Conservation (phyloP, 2,888 invertebrate species). For the Cartodere bifasciata region DNA sequence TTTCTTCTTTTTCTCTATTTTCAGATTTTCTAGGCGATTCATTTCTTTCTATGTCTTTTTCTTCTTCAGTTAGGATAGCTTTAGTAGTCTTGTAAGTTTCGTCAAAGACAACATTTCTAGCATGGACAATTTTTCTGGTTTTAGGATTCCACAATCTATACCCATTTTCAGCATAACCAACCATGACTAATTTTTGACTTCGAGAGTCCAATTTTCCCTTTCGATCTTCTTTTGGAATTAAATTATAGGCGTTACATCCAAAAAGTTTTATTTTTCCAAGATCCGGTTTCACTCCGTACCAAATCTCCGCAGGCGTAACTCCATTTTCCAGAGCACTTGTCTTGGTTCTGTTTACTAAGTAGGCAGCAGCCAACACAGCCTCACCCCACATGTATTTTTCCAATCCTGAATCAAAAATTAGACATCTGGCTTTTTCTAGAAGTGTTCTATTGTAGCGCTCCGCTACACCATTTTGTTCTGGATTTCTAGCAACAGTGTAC, state of each 20-base stretch:
- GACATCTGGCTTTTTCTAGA: conserved; percentile 19
- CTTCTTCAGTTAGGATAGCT: background rate
- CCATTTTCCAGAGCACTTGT: conserved; percentile 8
- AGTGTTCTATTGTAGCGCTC: conserved; percentile 21
- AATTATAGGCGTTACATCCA: conserved; percentile 16
- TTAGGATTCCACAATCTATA: conserved; percentile 19
- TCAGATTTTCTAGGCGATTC: background rate
- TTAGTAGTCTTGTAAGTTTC: conserved; percentile 9
- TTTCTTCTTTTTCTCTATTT: conserved; percentile 1
- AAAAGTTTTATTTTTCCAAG: conserved; percentile 17
- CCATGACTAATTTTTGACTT: conserved; percentile 14
- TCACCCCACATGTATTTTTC: conserved; percentile 18
- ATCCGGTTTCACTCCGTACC: conserved; percentile 15
- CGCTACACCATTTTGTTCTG: conserved; percentile 20
- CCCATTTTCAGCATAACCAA: conserved; percentile 18
- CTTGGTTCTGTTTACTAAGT: conserved; percentile 14
- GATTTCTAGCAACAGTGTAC: conserved; percentile 17
- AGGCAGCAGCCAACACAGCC: conserved; percentile 14
- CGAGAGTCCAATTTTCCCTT: conserved; percentile 17
- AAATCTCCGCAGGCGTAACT: conserved; percentile 18
- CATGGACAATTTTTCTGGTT: conserved; percentile 14
- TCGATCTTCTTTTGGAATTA: conserved; percentile 15
- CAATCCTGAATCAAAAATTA: conserved; percentile 17
- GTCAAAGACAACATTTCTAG: conserved; percentile 20
- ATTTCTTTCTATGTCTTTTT: conserved; percentile 1